Percentiles rank a stretch among this genome's conserved stretches.
These are phyloP conservation scores for Sorex fumeus DNA, from an alignment of 2,113 vertebrate species.

Conservation along the genomic window DNA sequence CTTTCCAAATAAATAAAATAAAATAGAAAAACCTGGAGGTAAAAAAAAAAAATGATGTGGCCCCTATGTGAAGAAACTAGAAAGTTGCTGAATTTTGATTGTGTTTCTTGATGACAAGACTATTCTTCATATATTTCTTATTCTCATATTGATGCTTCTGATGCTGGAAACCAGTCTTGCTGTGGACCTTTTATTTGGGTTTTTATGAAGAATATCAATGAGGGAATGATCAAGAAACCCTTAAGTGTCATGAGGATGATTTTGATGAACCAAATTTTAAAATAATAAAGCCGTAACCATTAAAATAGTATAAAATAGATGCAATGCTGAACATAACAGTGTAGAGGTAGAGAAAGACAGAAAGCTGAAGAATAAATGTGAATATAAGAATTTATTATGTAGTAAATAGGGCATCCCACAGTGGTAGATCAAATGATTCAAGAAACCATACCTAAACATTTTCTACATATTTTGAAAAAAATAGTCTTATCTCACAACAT, in stretches of 20 bases:
- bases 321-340: not conserved
- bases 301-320: not conserved
- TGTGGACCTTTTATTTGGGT: constrained; percentile 20
- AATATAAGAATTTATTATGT: not conserved
- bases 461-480: constrained; percentile 33
- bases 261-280: constrained; percentile 33
- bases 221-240: not conserved
- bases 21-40: constrained; percentile 35
- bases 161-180: constrained; percentile 6
- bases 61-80: not conserved
- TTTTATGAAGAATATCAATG: constrained; percentile 24
- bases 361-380: not conserved
- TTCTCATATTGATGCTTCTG: constrained; percentile 35
- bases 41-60: constrained; percentile 36
- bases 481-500: not conserved
- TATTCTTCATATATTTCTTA: not conserved
- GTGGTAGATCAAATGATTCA: not conserved
- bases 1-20: not conserved
- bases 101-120: constrained; percentile 33
- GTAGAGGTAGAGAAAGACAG: constrained; percentile 8
- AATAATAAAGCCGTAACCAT: constrained; percentile 41
- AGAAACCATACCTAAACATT: constrained; percentile 13
- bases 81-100: not conserved
- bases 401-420: not conserved
- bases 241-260: constrained; percentile 17